Base-by-base conservation (phyloP, 1,140 invertebrate genomes). In the Bilobella aurantiaca region DNA sequence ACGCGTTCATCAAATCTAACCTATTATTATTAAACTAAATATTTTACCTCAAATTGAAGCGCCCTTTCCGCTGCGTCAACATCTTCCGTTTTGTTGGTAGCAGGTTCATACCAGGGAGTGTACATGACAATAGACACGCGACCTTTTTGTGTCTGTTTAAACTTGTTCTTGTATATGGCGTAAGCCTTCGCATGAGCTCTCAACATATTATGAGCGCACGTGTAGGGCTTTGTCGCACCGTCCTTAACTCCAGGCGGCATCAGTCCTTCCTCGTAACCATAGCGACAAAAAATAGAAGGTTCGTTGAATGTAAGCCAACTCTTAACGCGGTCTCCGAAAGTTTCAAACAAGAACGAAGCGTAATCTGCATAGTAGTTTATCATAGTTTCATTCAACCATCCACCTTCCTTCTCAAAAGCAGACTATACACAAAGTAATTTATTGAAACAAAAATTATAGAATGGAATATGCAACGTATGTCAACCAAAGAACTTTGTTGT, bases 281-380 rank as follows among this genome's bases (percentile, higher is more conserved):
- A 78, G 62, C 82, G 75, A 67, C 85, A 86, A 5, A 82, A 80
- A 65, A 85, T 82, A 79, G 82, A 82, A 1, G 72, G 70, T 37
- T 74, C 70, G 64, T 74, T 74, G 42, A 74, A 70, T 0, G 73
- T 80, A 21, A 79, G 75, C 79, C 79, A 81, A 0, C 69, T 64
- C 58, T 78, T 78, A 0, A 81, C 79, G 72, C 79, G 56, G 21
- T 73, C 67, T 29, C 79, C 79, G 68, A 77, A 79, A 64, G 74
- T 63, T 59, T 69, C 21, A 61, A 77, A 80, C 57, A 75, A 75
- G 0, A 76, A 58, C 14, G 73, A 63, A 0, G 79, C 77, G 70
- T 80, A 81, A 14, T 77, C 71, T 25, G 47, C 69, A 69, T 79
- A 81, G 37, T 70, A 64, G 3, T 74, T 53, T 3, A 75, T 67